These are phyloP conservation scores for Cladopsammia gracilis DNA, from an alignment of 64 coral and sea anemone genomes.

Conservation along the genomic window DNA sequence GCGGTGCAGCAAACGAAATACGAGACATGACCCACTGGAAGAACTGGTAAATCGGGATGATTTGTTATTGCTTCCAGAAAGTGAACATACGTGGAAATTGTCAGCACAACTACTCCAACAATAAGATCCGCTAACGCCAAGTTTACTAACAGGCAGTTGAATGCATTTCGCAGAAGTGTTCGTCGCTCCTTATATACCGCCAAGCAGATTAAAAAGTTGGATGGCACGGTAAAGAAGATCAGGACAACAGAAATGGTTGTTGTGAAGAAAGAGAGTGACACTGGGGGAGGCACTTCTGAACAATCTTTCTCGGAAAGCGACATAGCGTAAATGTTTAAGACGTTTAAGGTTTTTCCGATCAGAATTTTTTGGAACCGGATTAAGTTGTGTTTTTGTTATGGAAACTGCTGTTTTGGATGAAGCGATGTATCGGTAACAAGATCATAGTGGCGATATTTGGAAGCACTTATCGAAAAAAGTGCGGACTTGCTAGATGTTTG, in stretches of 20 bases:
- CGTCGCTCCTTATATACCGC: slow-evolving; percentile 54
- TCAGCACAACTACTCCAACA: slow-evolving; percentile 65
- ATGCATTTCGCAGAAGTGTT: slow-evolving; percentile 65
- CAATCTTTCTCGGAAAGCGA: not conserved
- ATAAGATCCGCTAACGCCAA: slow-evolving; percentile 75
- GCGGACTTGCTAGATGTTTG: too few species aligned
- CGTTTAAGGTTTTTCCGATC: too few species aligned
- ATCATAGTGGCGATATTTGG: too few species aligned
- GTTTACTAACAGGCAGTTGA: slow-evolving; percentile 77
- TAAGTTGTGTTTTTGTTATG: too few species aligned
- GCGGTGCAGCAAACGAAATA: slow-evolving; percentile 89
- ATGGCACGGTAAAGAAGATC: slow-evolving; percentile 57
- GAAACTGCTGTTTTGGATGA: too few species aligned
- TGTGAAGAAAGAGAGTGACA: slow-evolving; percentile 51
- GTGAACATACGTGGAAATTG: slow-evolving; percentile 69
- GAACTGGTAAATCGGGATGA: not conserved
- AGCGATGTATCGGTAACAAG: too few species aligned
- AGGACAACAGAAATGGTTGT: slow-evolving; percentile 46
- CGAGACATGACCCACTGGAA: slow-evolving; percentile 43
- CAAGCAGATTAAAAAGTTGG: slow-evolving; percentile 71
- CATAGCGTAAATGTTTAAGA: too few species aligned
- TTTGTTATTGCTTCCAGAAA: slow-evolving; percentile 37
- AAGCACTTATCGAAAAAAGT: too few species aligned
- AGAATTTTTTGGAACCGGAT: too few species aligned
- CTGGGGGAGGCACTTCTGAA: slow-evolving; percentile 21